A percentile compares a stretch with the other conserved stretches of the same genome.
These are phyloP conservation scores for Lates japonicus DNA, from an alignment of 2,797 vertebrate species.

Conservation along the genomic window DNA sequence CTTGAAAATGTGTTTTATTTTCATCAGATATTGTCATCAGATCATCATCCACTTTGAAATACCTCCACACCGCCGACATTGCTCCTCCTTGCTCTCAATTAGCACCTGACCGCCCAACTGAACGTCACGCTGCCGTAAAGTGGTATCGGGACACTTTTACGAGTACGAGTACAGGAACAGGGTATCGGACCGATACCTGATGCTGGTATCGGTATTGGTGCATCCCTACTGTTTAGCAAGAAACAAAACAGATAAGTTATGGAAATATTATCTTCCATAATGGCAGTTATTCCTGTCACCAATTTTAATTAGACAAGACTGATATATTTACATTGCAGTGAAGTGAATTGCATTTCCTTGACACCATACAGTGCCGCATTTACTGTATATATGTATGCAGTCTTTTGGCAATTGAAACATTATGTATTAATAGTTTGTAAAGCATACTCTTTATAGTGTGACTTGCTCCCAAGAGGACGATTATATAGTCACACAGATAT, in stretches of 20 bases:
- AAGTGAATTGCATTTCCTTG: constrained; percentile 6
- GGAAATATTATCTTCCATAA: constrained; percentile 48
- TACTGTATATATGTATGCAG: constrained; percentile 17
- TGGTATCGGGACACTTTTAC: too few species aligned
- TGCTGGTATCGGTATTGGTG: too few species aligned
- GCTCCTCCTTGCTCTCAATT: too few species aligned
- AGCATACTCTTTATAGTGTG: constrained; percentile 60
- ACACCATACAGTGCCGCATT: background rate
- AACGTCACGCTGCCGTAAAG: too few species aligned
- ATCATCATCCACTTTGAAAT: too few species aligned
- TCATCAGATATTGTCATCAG: too few species aligned
- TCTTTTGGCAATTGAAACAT: constrained; percentile 52
- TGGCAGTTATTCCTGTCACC: constrained; percentile 21
- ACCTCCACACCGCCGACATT: too few species aligned
- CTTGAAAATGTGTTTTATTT: too few species aligned
- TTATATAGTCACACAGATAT: constrained; percentile 73
- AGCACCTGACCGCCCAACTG: too few species aligned
- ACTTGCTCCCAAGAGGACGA: constrained; percentile 71
- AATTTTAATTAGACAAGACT: constrained; percentile 32
- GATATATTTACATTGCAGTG: constrained; percentile 31
- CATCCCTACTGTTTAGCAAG: constrained; percentile 30
- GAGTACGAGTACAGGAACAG: too few species aligned
- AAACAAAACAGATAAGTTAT: constrained; percentile 36
- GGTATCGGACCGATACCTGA: too few species aligned
- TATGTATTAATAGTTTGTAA: constrained; percentile 57